A percentile compares a stretch with the other conserved stretches of the same genome.
These are phyloP conservation scores for Epizoanthus ramosus DNA, from an alignment of 92 coral and sea anemone species.

Conservation along the genomic window DNA sequence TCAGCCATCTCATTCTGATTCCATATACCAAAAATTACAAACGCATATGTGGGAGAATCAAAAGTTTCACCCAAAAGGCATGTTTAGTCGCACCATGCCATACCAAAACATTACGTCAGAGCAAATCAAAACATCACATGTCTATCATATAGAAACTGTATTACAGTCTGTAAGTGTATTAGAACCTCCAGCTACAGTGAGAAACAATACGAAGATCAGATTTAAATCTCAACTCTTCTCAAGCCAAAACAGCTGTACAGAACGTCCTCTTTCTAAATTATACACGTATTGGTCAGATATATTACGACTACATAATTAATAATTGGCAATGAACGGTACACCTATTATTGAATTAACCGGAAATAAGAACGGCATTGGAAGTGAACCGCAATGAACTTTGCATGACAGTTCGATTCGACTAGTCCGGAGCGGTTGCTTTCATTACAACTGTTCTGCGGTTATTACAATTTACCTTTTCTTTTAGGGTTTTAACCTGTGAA, in stretches of 20 bases:
- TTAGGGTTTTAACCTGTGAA: constrained; percentile 22
- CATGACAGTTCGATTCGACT: too few species aligned
- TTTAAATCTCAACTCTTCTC: not conserved
- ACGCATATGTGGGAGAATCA: too few species aligned
- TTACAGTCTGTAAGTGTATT: too few species aligned
- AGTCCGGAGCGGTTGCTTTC: not conserved
- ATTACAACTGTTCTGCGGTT: not conserved
- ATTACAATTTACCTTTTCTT: constrained; percentile 2
- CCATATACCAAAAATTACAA: too few species aligned
- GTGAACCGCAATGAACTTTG: too few species aligned
- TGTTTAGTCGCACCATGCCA: not conserved
- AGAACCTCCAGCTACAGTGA: too few species aligned
- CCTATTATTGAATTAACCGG: constrained; percentile 16
- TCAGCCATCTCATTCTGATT: too few species aligned
- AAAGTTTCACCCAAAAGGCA: too few species aligned
- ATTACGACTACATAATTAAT: not conserved
- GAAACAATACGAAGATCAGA: not conserved
- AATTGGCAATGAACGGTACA: not conserved
- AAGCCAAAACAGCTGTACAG: not conserved
- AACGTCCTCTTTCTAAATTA: not conserved
- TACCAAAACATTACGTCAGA: not conserved
- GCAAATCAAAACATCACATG: not conserved
- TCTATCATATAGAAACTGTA: too few species aligned
- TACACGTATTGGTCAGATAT: not conserved
- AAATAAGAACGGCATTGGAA: constrained; percentile 3